These are phyloP conservation scores for Subanguina moxae DNA, from an alignment of 1,140 invertebrate species.

Conservation along the genomic window DNA sequence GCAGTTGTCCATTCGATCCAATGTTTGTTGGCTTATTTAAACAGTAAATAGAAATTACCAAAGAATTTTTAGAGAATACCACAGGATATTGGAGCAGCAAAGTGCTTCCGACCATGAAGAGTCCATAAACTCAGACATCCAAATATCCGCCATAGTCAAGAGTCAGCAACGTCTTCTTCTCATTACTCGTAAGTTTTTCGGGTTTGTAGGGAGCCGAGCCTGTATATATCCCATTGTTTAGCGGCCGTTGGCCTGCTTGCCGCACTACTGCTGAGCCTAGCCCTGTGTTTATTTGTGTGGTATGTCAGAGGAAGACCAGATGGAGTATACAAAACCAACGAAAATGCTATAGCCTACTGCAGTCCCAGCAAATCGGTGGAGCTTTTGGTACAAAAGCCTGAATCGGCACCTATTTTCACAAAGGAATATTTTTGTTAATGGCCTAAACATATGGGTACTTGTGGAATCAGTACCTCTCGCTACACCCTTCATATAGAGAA, in stretches of 20 bases:
- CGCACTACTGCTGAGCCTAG: conserved; percentile 32
- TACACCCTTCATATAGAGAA: no score
- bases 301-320: conserved; percentile 41
- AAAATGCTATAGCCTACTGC: conserved; percentile 10
- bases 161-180: conserved; percentile 37
- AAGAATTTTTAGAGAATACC: conserved; percentile 20
- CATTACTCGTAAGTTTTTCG: conserved; percentile 37
- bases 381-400: not conserved
- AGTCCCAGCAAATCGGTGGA: not conserved
- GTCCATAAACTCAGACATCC: conserved; percentile 28
- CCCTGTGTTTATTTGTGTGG: conserved; percentile 40
- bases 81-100: conserved; percentile 18
- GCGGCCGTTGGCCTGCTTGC: conserved; percentile 39
- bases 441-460: no score
- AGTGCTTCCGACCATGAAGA: conserved; percentile 16
- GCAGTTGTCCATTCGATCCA: conserved; percentile 44
- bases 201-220: not conserved
- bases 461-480: no score
- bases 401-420: conserved; percentile 1
- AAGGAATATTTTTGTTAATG: conserved; percentile 17
- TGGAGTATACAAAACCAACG: conserved; percentile 48
- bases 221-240: conserved; percentile 17
- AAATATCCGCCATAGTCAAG: conserved; percentile 44
- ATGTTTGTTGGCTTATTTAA: conserved; percentile 19
- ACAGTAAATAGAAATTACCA: not conserved